Evolutionary conservation across 2,113 vertebrate genomes (phyloP).

Genomic region (Pteruthius melanotis): DNA sequence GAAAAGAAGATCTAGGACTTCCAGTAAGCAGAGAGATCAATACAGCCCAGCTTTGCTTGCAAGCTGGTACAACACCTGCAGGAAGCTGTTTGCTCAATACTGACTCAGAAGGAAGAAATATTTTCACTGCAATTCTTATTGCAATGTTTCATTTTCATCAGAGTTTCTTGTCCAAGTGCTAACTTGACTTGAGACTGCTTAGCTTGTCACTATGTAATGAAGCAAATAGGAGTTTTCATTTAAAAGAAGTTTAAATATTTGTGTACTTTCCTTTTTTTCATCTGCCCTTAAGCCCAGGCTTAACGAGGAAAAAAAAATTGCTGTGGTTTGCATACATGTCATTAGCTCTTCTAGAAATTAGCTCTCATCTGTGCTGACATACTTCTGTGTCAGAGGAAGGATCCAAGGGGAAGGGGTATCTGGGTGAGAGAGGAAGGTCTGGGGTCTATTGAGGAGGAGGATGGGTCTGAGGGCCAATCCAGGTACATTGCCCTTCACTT

Average conservation of each 20-base stretch:
- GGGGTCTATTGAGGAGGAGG: neutral
- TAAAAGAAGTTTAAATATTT: neutral
- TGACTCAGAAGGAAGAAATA: constrained; percentile 40
- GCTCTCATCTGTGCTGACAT: neutral
- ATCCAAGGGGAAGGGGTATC: neutral
- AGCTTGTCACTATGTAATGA: neutral
- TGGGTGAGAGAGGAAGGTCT: neutral
- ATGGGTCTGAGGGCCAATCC: neutral
- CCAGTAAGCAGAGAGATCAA: neutral
- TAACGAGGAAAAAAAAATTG: neutral
- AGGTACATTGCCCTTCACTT: neutral
- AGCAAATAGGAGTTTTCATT: neutral
- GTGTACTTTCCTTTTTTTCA: neutral
- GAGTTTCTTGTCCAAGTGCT: constrained; percentile 11
- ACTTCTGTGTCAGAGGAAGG: neutral
- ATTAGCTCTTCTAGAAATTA: neutral
- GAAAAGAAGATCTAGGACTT: neutral
- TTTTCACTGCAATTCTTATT: neutral
- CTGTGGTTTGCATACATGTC: neutral
- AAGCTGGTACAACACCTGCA: neutral
- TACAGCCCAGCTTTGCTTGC: neutral
- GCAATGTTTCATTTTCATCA: neutral
- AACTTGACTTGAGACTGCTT: neutral
- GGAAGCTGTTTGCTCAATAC: neutral
- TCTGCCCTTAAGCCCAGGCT: neutral